phyloP scores from a whole-genome alignment of 2,113 vertebrate species.

The Tinamus guttatus region DNA sequence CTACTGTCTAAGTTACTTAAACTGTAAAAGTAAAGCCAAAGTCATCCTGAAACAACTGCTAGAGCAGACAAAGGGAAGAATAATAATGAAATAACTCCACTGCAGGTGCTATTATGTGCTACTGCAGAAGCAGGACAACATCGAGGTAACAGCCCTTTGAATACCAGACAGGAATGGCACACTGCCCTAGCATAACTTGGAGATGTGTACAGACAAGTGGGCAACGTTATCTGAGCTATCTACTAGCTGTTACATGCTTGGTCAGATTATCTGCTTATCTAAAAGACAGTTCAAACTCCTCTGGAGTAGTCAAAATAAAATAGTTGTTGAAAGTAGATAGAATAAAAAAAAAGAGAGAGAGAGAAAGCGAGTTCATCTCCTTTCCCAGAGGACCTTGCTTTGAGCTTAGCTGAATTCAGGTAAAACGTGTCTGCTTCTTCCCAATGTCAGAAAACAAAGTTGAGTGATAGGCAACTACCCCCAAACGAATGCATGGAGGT shows the following conservation, averaged over 20 bases:
- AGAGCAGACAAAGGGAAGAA: constrained; percentile 9
- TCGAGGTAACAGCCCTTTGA: constrained; percentile 7
- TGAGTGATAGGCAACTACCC: background rate
- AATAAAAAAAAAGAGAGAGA: background rate
- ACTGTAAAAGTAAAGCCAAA: constrained; percentile 24
- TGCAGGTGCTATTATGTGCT: background rate
- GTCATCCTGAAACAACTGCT: constrained; percentile 4
- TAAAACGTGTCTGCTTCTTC: background rate
- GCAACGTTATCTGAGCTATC: background rate
- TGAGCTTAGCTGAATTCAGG: background rate
- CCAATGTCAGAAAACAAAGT: background rate
- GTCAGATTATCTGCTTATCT: background rate
- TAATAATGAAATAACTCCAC: background rate
- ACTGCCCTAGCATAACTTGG: constrained; percentile 6
- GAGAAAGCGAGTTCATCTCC: background rate
- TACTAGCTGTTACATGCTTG: background rate
- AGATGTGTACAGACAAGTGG: background rate
- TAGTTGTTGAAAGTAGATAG: background rate
- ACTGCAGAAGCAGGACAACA: background rate
- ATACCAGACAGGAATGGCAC: constrained; percentile 28
- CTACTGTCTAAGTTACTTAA: background rate
- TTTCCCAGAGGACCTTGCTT: constrained; percentile 1
- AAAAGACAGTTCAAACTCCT: background rate
- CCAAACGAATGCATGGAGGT: background rate
- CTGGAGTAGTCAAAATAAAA: background rate